Conservation (phyloP, 1,140 invertebrate species). For the Dendroctonus valens region DNA sequence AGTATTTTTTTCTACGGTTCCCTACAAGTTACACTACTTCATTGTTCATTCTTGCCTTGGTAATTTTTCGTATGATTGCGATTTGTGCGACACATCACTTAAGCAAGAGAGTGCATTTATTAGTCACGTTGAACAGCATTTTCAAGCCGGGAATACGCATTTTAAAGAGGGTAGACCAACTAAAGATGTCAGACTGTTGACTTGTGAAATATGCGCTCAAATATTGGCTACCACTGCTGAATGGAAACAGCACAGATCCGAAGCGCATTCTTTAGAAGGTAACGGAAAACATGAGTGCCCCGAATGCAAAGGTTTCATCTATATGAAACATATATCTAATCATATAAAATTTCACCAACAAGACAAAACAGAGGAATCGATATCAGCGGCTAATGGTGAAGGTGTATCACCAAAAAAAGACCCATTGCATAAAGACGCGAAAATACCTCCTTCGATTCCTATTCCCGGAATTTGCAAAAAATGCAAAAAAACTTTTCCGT, state of each 20-base stretch:
- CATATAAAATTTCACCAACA: no score
- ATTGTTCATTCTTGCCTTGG: constrained; percentile 2
- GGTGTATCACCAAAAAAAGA: no score
- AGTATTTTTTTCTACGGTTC: constrained; percentile 3
- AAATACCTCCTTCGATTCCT: no score
- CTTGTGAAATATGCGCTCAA: constrained; percentile 21
- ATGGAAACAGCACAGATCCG: constrained; percentile 5
- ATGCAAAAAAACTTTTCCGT: no score
- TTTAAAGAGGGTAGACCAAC: constrained; percentile 1
- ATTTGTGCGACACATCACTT: constrained; percentile 8
- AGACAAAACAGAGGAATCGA: no score
- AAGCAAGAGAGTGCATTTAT: constrained; percentile 13
- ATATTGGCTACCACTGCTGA: constrained; percentile 1
- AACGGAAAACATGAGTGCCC: constrained; percentile 3
- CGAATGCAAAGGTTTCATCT: not conserved
- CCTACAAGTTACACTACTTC: constrained; percentile 6
- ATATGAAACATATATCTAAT: no score
- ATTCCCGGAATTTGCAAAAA: no score
- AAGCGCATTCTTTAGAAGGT: not conserved
- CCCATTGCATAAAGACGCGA: no score
- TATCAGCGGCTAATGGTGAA: no score
- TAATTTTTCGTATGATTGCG: constrained; percentile 13
- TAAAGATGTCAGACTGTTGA: constrained; percentile 4
- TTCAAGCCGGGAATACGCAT: not conserved
- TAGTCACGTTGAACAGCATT: constrained; percentile 17